Percentiles rank a stretch among this genome's conserved stretches.
These are phyloP conservation scores for Cryptosula pallasiana DNA, from an alignment of 2,888 invertebrate species.

Conservation along the genomic window DNA sequence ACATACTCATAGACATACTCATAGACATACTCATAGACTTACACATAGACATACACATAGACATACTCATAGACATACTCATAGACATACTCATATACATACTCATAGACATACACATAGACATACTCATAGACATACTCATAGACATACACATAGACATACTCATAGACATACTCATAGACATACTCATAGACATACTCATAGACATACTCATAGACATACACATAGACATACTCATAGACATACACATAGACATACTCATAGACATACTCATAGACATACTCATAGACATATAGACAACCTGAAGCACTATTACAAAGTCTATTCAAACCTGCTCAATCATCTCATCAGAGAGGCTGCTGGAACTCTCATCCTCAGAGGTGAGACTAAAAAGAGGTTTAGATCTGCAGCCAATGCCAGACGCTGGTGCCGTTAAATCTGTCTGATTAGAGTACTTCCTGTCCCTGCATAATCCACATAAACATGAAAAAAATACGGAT, in stretches of 20 bases:
- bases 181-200: background rate
- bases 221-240: background rate
- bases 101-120: conserved; percentile 21
- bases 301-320: no score
- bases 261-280: background rate
- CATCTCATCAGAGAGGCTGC: conserved; percentile 11
- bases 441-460: conserved; percentile 18
- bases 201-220: conserved; percentile 4
- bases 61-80: background rate
- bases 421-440: background rate
- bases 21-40: background rate
- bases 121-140: conserved; percentile 17
- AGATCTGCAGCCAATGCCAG: background rate
- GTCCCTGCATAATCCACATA: no score
- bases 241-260: background rate
- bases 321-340: background rate
- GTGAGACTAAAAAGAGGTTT: background rate
- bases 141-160: background rate
- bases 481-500: background rate
- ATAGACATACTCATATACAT: conserved; percentile 8
- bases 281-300: background rate
- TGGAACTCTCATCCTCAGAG: background rate
- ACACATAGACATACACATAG: background rate
- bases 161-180: conserved; percentile 15
- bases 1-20: conserved; percentile 4